Base-by-base conservation (phyloP, 2,888 invertebrate species). In the Melitaea athalia region DNA sequence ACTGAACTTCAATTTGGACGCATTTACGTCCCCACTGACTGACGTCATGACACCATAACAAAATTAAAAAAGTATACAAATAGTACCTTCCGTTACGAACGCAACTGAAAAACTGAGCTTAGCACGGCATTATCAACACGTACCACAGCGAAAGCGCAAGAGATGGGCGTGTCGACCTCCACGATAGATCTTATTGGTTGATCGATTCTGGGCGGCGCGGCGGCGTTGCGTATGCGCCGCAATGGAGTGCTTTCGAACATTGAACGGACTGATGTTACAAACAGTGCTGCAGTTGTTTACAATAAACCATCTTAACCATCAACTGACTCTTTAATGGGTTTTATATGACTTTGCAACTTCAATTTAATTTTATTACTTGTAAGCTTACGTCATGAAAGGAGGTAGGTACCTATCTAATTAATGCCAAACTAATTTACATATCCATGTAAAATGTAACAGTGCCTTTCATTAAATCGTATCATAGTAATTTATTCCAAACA, bases 1-100 rank as follows among this genome's bases (percentile, higher is more conserved):
- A 78, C 96, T 95, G 80, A 96, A 96, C 89, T 95, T 96, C 73
- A 95, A 83, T 77, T 93, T 86, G 74, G 84, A 76, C 75, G 85
- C 76, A 73, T 79, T 84, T 73, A 87, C 83, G 78, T 88, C 88
- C 84, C 89, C 79, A 75, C 81, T 84, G 63, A 90, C 73, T 71
- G 91, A 89, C 79, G 90, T 92, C 90, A 91, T 90, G 59, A 65
- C 70, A 68, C 60, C 62, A 71, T 69, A 68, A 71, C 77, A 67
- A 66, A 70, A 63, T n/a, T 17, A 63, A 49, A 6, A 50, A 68
- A 52, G 63, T 57, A 47, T 64, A 50, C 52, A 59, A 33, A 64
- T 42, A 57, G 60, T 74, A 80, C 83, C 77, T 72, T 75, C 76
- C 79, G 67, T 74, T 75, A 75, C 79, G 81, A 81, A 80, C 75